A percentile compares a stretch with the other conserved stretches of the same genome.
Conservation (phyloP, 1,140 invertebrate genomes). For the Coelopa frigida region DNA sequence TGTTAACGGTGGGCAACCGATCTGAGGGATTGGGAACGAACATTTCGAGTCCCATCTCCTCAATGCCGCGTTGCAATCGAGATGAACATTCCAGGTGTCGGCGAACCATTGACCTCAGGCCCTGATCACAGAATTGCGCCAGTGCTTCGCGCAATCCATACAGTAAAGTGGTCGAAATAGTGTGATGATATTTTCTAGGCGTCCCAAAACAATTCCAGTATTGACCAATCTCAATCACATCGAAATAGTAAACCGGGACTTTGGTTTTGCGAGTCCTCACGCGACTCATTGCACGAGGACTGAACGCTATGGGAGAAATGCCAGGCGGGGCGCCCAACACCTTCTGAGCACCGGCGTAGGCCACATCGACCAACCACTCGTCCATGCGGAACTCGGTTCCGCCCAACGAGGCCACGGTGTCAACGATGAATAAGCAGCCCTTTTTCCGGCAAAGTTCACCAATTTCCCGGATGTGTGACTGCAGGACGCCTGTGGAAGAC, state of each 20-base stretch:
- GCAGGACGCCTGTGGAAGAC: conserved; percentile 74
- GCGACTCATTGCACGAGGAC: conserved; percentile 64
- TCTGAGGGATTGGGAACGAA: conserved; percentile 61
- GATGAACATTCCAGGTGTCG: conserved; percentile 59
- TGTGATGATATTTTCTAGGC: conserved; percentile 48
- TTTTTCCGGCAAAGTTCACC: conserved; percentile 69
- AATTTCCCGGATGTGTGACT: conserved; percentile 63
- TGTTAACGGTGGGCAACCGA: conserved; percentile 68
- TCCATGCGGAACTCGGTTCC: conserved; percentile 73
- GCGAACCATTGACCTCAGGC: conserved; percentile 60
- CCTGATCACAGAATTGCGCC: conserved; percentile 64
- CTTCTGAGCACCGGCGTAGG: conserved; percentile 82
- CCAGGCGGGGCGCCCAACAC: conserved; percentile 74
- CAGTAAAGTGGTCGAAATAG: conserved; percentile 64
- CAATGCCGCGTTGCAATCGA: conserved; percentile 58
- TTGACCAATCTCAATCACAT: conserved; percentile 63
- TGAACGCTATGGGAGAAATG: conserved; percentile 82
- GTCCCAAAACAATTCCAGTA: conserved; percentile 70
- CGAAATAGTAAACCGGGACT: conserved; percentile 64
- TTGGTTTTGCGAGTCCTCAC: conserved; percentile 57
- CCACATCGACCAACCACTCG: conserved; percentile 69
- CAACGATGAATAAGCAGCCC: conserved; percentile 63
- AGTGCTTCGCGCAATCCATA: conserved; percentile 73
- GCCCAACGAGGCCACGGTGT: conserved; percentile 75
- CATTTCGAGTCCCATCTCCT: conserved; percentile 56